Evolutionary conservation across 1,140 invertebrate genomes (phyloP), one percentile per base, ranked within the genome.

Genomic region (Capitella teleta): DNA sequence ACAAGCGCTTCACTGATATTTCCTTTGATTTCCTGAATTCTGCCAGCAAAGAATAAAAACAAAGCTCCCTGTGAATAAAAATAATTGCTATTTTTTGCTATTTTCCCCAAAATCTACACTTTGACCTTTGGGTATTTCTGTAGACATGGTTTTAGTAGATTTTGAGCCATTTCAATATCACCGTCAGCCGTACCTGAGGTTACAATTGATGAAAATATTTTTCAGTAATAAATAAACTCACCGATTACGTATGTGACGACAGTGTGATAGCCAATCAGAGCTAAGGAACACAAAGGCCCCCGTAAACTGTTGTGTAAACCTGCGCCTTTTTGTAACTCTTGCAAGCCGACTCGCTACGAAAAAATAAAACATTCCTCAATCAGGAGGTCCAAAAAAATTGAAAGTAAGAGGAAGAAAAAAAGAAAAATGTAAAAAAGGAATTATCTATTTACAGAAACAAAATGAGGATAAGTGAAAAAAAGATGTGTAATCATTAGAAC

Each of bases 21-120:
- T 2, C 87, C 88, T 49, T 79, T 79, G 53, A 91, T 80, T 55
- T 92, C 79, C 62, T 90, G 82, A 28, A 91, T 68, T 24, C 91
- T 77, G 0, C 82, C 91, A 70, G 86, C 84, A 66, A 94, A 90
- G 67, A 94, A 92, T 6, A 94, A 73, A 66, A 94, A 93, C 79
- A 91, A 87, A 0, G 89, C 86, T 42, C 92, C 88, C 57, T 89
- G 32, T 49, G 52, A 63, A 56, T 32, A n/a, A 2, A 3, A 12
- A 40, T 21, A 14, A 40, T 40, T n/a, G 19, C 25, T 1, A 40
- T 40, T 40, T 40, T n/a, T n/a, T n/a, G n/a, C n/a, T n/a, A n/a
- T n/a, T n/a, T n/a, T n/a, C n/a, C n/a, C n/a, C n/a, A n/a, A n/a
- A n/a, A n/a, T n/a, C n/a, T n/a, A n/a, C n/a, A n/a, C n/a, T n/a